Evolutionary conservation across 2,888 invertebrate genomes (phyloP).

Genomic region (Noctuana brunneofusca): DNA sequence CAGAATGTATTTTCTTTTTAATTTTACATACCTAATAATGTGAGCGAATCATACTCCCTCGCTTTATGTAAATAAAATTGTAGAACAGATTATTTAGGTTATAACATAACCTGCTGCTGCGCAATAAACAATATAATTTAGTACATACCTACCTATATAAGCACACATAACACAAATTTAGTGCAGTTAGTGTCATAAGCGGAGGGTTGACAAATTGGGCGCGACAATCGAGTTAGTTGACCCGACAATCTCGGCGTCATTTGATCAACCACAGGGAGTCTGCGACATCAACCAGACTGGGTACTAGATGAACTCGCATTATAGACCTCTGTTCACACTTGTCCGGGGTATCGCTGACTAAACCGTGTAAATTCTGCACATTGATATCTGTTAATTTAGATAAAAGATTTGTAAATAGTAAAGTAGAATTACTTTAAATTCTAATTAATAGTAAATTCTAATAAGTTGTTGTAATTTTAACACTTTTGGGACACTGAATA

Average conservation of each 20-base stretch:
- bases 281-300: constrained; percentile 37
- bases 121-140: constrained; percentile 14
- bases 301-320: constrained; percentile 5
- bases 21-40: not conserved
- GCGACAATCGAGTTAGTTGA: constrained; percentile 80
- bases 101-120: not conserved
- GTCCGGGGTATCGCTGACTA: not conserved
- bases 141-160: too few relatives aligned
- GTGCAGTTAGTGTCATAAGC: constrained; percentile 52
- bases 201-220: constrained; percentile 72
- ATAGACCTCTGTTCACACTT: not conserved
- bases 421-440: too few relatives aligned
- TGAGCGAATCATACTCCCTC: too few relatives aligned
- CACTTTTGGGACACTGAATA: too few relatives aligned
- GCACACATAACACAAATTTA: constrained; percentile 46
- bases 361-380: not conserved
- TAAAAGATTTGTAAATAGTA: too few relatives aligned
- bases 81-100: not conserved
- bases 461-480: too few relatives aligned
- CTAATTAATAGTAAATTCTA: too few relatives aligned
- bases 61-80: too few relatives aligned
- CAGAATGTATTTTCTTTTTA: not conserved
- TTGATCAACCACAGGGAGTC: constrained; percentile 52
- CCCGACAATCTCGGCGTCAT: constrained; percentile 65
- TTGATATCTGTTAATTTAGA: too few relatives aligned